Evolutionary conservation across 1,140 invertebrate genomes (phyloP), one percentile per base, ranked within the genome.

Genomic region (Drosophila lacertosa): DNA sequence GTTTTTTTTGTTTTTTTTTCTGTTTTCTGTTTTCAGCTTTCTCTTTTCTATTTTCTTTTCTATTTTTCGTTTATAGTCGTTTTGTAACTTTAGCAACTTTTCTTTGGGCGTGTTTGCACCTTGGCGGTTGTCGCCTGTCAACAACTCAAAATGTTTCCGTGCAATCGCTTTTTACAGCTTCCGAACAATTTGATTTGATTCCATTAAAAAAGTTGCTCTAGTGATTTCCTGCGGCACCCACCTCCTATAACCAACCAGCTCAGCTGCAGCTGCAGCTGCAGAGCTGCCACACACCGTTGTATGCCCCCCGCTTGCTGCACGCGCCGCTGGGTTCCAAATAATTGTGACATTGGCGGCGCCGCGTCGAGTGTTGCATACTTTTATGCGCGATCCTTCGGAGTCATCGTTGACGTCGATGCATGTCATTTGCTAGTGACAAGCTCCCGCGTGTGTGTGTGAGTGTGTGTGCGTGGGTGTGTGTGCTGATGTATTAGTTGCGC

Each of bases 161-260:
- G 83, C 84, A 90, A 90, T 90, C 81, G 81, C 72, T 80, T 90
- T 90, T 90, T 90, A 86, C 73, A 90, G 89, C 81, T 90, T 90
- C 89, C 89, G 74, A 90, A 90, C 89, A 90, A 90, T 90, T 90
- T 90, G 89, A 90, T 90, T 90, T 90, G 84, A 90, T 90, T 89
- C 89, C 83, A 83, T 79, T 81, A 86, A 86, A 86, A 89, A 89
- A 89, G 80, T 89, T 89, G 47, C 79, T 80, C 79, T 77, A 84
- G 79, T 89, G 86, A 89, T 89, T 89, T 89, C 76, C 66, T 45
- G 57, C 26, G 45, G 16, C 48, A 42, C 48, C 55, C 57, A 35
- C 53, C 42, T 40, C 74, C 55, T 60, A 51, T 42, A n/a, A n/a
- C 37, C 33, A 60, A 57, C 69, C n/a, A n/a, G 68, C 64, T 57